A percentile compares a stretch with the other conserved stretches of the same genome.
These are phyloP conservation scores for Drepanosiphum platanoidis DNA, from an alignment of 2,888 invertebrate species.

Conservation along the genomic window DNA sequence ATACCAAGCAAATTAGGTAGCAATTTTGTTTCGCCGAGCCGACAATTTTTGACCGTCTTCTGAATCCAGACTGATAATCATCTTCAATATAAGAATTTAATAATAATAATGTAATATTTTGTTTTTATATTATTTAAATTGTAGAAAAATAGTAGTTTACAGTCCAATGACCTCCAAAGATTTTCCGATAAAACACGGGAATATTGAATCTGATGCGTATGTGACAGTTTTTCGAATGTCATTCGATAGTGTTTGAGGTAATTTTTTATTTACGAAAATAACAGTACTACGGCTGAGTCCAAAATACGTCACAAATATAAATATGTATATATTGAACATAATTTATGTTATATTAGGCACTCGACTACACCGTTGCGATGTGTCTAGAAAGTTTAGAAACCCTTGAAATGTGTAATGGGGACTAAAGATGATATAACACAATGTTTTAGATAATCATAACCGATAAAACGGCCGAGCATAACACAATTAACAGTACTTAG, in stretches of 20 bases:
- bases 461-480: not conserved
- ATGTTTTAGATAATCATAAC: not conserved
- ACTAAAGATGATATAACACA: not conserved
- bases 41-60: no score
- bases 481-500: not conserved
- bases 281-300: not conserved
- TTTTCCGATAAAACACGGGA: slow-evolving; percentile 12
- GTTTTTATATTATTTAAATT: not conserved
- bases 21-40: not conserved
- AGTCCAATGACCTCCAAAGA: slow-evolving; percentile 21
- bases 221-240: slow-evolving; percentile 19
- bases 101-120: no score
- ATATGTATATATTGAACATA: not conserved
- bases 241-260: not conserved
- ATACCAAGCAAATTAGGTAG: not conserved
- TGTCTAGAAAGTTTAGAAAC: not conserved
- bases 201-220: not conserved
- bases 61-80: no score
- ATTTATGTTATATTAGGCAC: no score
- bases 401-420: not conserved
- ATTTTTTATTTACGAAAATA: not conserved
- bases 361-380: no score
- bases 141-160: not conserved
- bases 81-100: not conserved
- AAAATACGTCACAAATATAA: slow-evolving; percentile 20